phyloP scores from a whole-genome alignment of 2,797 vertebrate species.

The Dallia pectoralis region DNA sequence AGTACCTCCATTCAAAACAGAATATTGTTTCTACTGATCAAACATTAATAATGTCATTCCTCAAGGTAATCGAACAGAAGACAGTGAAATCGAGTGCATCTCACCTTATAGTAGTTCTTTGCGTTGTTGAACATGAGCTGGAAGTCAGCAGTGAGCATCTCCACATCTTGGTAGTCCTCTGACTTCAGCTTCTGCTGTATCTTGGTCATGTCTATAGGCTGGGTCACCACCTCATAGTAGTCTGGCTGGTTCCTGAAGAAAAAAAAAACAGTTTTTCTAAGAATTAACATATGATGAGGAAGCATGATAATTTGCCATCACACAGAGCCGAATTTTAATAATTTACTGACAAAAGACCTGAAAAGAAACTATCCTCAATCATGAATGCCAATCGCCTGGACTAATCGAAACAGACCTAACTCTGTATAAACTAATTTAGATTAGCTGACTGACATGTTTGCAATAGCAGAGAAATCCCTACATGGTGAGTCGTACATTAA shows the following conservation, averaged over 20 bases:
- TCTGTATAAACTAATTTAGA: no score
- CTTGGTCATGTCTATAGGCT: slow-evolving; percentile 98
- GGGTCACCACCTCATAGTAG: slow-evolving; percentile 95
- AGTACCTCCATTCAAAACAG: background rate
- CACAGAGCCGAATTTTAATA: no score
- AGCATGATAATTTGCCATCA: no score
- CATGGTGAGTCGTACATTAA: no score
- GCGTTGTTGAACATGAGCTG: slow-evolving; percentile 97
- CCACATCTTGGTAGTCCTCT: slow-evolving; percentile 94
- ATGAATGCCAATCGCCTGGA: no score
- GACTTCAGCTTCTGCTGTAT: slow-evolving; percentile 97
- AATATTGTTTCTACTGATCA: background rate
- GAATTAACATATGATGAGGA: no score
- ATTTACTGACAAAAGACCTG: no score
- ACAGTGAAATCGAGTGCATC: background rate
- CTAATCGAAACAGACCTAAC: no score
- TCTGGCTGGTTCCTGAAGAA: slow-evolving; percentile 91
- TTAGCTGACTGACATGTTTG: no score
- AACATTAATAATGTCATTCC: background rate
- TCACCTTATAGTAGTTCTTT: slow-evolving; percentile 93
- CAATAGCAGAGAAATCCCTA: no score
- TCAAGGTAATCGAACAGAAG: background rate
- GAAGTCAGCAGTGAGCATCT: slow-evolving; percentile 91
- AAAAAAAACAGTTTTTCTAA: background rate
- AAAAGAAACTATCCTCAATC: no score